Evolutionary conservation across 2,113 vertebrate species (phyloP), one percentile per base, ranked within the genome.

Genomic region (Neofelis nebulosa): DNA sequence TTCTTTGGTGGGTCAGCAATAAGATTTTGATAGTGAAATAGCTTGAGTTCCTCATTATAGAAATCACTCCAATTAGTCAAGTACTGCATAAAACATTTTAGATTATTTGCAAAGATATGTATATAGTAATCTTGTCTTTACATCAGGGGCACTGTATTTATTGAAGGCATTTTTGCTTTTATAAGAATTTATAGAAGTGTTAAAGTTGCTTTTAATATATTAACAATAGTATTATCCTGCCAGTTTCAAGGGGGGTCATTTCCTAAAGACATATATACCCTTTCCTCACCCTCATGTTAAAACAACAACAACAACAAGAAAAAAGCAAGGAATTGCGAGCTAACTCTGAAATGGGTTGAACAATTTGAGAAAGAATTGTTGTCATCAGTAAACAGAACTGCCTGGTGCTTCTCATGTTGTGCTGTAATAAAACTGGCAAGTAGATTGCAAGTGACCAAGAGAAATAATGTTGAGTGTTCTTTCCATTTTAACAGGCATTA

Each of bases 21-120:
- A 96, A 82, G 91, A 95, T 97, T 85, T 97, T 87, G 69, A 57
- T 97, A 97, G 96, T 79, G 76, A 95, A 97, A 92, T 79, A 88
- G 13, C 19, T 48, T 5, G 9, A 85, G 41, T 74, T 21, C 29
- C 4, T 96, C 27, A 80, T 96, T 96, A 93, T 2, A 76, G 84
- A 55, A 82, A 94, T 91, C 50, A 88, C 31, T 84, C 96, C 66
- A 94, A 96, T 97, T 96, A 95, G 50, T 73, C 38, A 94, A 95
- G 55, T 89, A 66, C 16, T 83, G 21, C 18, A 27, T 95, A 87
- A 90, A 97, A 80, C 1, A 31, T 95, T 88, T 94, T 69, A 95
- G 55, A 92, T 82, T 14, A 90, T 91, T 92, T 96, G 18, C 27
- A 88, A 57, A 80, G 10, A 18, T 78, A 45, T 73, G 25, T 78